Evolutionary conservation across 2,888 invertebrate genomes (phyloP), one percentile per base, ranked within the genome.

Genomic region (Syritta pipiens): DNA sequence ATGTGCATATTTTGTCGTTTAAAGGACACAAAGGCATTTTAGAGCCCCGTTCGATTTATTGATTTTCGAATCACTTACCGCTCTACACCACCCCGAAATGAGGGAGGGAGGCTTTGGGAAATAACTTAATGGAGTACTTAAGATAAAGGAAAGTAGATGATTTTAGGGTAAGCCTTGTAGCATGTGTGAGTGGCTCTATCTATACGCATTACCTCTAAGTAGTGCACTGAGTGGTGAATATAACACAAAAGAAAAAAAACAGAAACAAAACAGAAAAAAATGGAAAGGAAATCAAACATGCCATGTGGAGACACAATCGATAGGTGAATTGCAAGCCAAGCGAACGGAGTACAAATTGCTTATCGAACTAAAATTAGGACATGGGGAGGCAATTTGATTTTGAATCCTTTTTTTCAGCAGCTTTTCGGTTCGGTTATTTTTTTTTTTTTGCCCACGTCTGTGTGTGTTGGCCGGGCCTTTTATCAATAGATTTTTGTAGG

Each of bases 31-130:
- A n/a, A 32, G 32, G 32, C 62, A 63, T 63, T 10, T 30, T 7
- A 22, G 32, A 20, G 26, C 62, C 49, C 40, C 49, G 37, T 63
- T 49, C 49, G 40, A 63, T 30, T 30, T 63, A 63, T 63, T 63
- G 62, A 63, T 63, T 63, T 63, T 40, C 4, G 20, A 63, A 26
- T 20, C 40, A 51, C 49, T 63, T 63, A 20, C 40, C 22, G 19
- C 28, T 57, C 19, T 22, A 42, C 10, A 37, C 37, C 37, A 9
- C 9, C 17, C 1, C 37, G n/a, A n/a, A n/a, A n/a, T 7, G 6
- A 17, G 37, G 14, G 14, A 7, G 17, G 7, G 7, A 3, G 17
- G 37, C 7, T 3, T 14, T 17, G 7, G 37, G 7, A 17, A n/a
- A 37, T 20, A 35, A 35, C 44, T 44, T 20, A 59, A 44, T 59